A percentile compares a stretch with the other conserved stretches of the same genome.
Evolutionary conservation across 2,113 vertebrate genomes (phyloP).

Genomic region (Platichthys stellatus): DNA sequence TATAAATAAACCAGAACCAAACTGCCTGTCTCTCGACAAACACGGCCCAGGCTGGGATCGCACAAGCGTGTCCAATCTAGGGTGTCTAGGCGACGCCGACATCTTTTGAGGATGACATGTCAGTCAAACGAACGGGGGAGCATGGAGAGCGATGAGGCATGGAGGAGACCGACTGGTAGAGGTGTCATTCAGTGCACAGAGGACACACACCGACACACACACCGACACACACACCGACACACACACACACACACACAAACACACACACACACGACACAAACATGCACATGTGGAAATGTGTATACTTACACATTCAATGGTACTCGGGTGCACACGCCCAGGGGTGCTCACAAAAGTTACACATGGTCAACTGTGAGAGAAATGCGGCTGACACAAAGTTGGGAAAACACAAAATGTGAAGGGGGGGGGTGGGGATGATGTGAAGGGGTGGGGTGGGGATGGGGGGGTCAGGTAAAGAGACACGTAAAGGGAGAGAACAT

Average conservation of each 20-base stretch:
- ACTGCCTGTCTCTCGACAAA: slow-evolving; percentile 63
- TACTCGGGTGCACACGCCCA: too few species aligned
- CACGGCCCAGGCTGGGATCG: slow-evolving; percentile 38
- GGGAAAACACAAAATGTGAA: background rate
- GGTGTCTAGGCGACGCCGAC: slow-evolving; percentile 52
- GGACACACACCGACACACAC: slow-evolving; percentile 3
- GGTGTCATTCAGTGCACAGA: slow-evolving; percentile 36
- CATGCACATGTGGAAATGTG: background rate
- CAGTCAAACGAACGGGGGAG: slow-evolving; percentile 65
- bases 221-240: background rate
- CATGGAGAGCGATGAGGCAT: slow-evolving; percentile 51
- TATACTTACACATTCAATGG: background rate
- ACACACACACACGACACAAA: background rate
- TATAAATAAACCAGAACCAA: slow-evolving; percentile 70
- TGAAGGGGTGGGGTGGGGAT: too few species aligned
- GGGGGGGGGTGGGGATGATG: too few species aligned
- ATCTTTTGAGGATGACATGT: slow-evolving; percentile 69
- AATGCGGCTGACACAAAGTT: background rate
- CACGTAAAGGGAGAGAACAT: background rate
- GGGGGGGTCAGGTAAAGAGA: background rate
- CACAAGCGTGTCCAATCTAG: slow-evolving; percentile 69
- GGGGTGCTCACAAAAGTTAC: background rate
- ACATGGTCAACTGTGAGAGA: background rate
- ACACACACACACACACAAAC: background rate
- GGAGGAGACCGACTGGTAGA: slow-evolving; percentile 35